Percentiles rank a stretch among this genome's conserved stretches.
These are phyloP conservation scores for Peucedramus taeniatus DNA, from an alignment of 2,113 vertebrate genomes.

Conservation along the genomic window DNA sequence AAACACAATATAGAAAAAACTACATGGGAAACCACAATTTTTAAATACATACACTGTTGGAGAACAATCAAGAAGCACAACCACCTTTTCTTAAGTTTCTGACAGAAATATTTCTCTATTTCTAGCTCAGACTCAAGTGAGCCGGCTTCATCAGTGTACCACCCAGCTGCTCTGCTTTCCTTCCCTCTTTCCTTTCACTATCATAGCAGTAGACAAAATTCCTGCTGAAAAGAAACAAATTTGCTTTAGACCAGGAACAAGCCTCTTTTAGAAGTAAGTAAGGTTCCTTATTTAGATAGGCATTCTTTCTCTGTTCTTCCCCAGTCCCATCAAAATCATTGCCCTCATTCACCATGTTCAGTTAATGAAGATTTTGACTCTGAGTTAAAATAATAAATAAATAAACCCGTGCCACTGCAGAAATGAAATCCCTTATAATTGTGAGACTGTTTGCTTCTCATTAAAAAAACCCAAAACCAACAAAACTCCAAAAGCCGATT, in stretches of 20 bases:
- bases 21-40: neutral
- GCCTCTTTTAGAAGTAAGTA: neutral
- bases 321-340: neutral
- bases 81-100: neutral
- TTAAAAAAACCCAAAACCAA: neutral
- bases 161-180: neutral
- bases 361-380: neutral
- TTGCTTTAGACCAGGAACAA: neutral
- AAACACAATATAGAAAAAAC: neutral
- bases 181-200: neutral
- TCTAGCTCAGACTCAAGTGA: neutral
- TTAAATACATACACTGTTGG: neutral
- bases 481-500: neutral
- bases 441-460: neutral
- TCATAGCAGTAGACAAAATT: neutral
- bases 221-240: neutral
- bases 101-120: neutral
- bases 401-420: neutral
- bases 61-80: neutral
- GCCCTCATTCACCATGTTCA: neutral
- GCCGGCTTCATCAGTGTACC: rapidly evolving
- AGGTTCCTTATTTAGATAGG: neutral
- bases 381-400: neutral
- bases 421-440: neutral
- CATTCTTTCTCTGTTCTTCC: neutral